Base-by-base conservation (phyloP, 2,797 vertebrate genomes). In the Galago senegalensis region DNA sequence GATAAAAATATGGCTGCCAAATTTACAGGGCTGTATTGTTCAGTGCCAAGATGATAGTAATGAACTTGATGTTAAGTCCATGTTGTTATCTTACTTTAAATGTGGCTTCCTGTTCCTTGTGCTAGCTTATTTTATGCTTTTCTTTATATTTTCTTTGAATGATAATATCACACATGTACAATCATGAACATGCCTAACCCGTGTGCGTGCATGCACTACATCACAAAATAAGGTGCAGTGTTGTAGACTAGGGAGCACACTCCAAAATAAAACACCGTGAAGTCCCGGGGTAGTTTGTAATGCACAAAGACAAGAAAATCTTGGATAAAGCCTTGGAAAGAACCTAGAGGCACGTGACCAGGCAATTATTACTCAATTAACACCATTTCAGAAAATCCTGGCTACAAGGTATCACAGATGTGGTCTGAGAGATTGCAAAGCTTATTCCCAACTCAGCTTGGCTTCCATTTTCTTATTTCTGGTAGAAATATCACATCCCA, bases 401-500 rank as follows among this genome's bases (percentile, higher is more conserved):
- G 43, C 83, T 89, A 16, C 34, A 94, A 97, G 75, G 12, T 87
- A 82, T 29, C 31, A 49, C 29, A 65, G 56, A 88, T 88, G 34
- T 93, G 67, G 40, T 70, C 10, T 85, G 4, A 82, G 37, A 72
- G 8, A 85, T 63, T 93, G 61, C 21, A 87, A 82, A 90, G 60
- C 73, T 94, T 79, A 93, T 90, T 93, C n/a, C 49, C n/a, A 88
- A 34, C 79, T 92, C 87, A 88, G 18, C 25, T 90, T 95, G 82
- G n/a, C 40, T 94, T 77, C 37, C 43, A 11, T 87, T 95, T 40
- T 87, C 81, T 56, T 95, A 37, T 49, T 93, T 73, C 82, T 90
- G 43, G 60, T 79, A 94, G 60, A 94, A 95, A 86, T 90, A 37
- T 72, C 79, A 79, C 7, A 79, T 7, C 25, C 21, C 37, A 17